Conservation (phyloP, 2,113 vertebrate genomes). For the Thalassarche chlororhynchos region DNA sequence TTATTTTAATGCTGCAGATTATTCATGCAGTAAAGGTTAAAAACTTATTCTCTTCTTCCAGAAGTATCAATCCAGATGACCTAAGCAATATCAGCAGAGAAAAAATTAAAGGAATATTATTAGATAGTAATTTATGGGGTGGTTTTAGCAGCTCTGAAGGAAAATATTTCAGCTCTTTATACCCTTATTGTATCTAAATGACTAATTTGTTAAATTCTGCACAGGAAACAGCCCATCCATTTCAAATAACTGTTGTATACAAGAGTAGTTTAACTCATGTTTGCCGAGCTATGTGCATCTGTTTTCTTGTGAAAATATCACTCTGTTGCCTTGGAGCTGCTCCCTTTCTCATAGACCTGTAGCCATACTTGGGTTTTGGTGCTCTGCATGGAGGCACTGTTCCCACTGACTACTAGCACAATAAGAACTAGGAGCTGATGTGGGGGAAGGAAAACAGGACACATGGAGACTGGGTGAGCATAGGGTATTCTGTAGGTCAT, state of each 20-base stretch:
- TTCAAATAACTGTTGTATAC: neutral
- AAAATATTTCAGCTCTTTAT: neutral
- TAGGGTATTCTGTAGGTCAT: neutral
- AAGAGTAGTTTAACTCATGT: neutral
- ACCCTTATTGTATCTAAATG: neutral
- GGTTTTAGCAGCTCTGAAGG: neutral
- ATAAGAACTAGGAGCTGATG: neutral
- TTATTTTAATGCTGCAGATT: neutral
- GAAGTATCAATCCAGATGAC: neutral
- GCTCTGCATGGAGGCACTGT: neutral
- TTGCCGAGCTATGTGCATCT: neutral
- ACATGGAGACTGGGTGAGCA: neutral
- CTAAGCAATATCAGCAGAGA: neutral
- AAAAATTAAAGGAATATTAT: neutral
- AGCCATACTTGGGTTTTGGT: neutral
- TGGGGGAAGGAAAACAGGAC: neutral
- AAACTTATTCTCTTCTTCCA: neutral
- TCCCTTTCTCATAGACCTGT: neutral
- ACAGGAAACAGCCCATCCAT: neutral
- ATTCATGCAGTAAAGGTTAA: neutral
- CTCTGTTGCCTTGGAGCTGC: neutral
- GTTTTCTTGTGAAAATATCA: neutral
- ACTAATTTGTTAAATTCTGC: neutral
- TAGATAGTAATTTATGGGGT: neutral
- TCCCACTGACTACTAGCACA: neutral